Conservation (phyloP, 2,113 vertebrate genomes). For the Triplophysa dalaica region DNA sequence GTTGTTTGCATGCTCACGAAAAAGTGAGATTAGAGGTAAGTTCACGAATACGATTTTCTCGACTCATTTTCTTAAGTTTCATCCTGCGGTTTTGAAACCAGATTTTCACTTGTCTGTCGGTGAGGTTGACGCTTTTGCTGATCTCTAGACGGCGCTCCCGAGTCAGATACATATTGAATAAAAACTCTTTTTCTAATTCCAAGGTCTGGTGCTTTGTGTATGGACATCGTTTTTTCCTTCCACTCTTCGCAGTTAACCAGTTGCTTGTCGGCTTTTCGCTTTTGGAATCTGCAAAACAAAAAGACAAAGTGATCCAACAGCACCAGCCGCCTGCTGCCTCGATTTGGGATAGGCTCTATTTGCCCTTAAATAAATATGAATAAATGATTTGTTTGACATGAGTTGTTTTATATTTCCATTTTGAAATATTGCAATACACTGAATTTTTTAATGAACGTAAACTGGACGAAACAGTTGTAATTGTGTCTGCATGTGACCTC, state of each 20-base stretch:
- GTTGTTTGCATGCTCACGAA: slow-evolving; percentile 80
- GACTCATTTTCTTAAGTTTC: slow-evolving; percentile 99
- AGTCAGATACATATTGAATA: slow-evolving; percentile 99
- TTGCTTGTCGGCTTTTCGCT: slow-evolving; percentile 89
- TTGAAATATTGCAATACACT: too few species aligned
- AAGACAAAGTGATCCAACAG: not conserved
- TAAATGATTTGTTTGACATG: not conserved
- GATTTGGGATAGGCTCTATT: not conserved
- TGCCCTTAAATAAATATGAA: not conserved
- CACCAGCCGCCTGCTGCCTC: not conserved
- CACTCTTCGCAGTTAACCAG: slow-evolving; percentile 98
- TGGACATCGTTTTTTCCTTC: slow-evolving; percentile 97
- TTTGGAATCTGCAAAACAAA: slow-evolving; percentile 85
- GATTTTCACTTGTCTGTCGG: slow-evolving; percentile 99
- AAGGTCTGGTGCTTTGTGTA: slow-evolving; percentile 99
- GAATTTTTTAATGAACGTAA: too few species aligned
- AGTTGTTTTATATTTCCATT: too few species aligned
- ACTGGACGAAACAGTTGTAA: too few species aligned
- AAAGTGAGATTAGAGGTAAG: slow-evolving; percentile 98
- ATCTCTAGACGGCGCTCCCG: slow-evolving; percentile 99
- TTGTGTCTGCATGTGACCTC: not conserved
- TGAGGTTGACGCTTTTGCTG: slow-evolving; percentile 99
- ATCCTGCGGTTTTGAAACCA: slow-evolving; percentile 99
- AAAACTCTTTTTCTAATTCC: slow-evolving; percentile 99
- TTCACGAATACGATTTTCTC: slow-evolving; percentile 98